Conservation (phyloP, 2,888 invertebrate genomes). For the Sminthurinus aureus region DNA sequence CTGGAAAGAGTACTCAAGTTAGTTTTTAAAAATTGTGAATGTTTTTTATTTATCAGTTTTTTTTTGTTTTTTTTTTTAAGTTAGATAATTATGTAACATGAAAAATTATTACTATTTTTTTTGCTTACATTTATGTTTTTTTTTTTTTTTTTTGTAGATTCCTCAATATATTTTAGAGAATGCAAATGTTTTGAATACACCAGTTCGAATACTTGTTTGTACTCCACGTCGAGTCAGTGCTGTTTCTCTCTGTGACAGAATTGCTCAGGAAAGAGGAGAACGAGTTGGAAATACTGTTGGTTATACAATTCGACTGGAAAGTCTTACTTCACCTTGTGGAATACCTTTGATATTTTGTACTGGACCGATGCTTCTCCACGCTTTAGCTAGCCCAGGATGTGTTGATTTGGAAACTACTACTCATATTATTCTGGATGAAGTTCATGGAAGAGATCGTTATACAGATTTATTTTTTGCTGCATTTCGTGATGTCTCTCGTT, state of each 20-base stretch:
- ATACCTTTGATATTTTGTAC: constrained; percentile 90
- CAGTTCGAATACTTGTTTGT: constrained; percentile 88
- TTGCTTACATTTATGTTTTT: neutral
- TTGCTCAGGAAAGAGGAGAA: constrained; percentile 71
- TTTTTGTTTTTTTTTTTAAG: no score
- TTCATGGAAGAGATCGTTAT: constrained; percentile 92
- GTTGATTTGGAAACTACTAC: constrained; percentile 75
- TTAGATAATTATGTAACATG: neutral
- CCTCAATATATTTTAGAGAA: constrained; percentile 92
- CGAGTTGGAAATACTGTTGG: constrained; percentile 73
- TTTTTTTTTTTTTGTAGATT: constrained; percentile 66
- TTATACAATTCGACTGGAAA: constrained; percentile 91
- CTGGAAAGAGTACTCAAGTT: constrained; percentile 92
- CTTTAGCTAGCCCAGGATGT: constrained; percentile 81
- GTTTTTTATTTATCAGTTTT: neutral
- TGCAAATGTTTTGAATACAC: constrained; percentile 68
- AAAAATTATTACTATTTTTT: constrained; percentile 59
- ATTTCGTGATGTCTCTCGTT: constrained; percentile 73
- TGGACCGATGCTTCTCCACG: constrained; percentile 87
- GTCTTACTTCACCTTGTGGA: constrained; percentile 75
- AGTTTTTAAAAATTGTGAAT: constrained; percentile 25
- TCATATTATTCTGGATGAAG: constrained; percentile 91
- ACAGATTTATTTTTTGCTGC: constrained; percentile 89
- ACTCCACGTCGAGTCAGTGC: constrained; percentile 93
- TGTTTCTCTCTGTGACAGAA: constrained; percentile 87